Base-by-base conservation (phyloP, 2,113 vertebrate species). In the Speoplatyrhinus poulsoni region DNA sequence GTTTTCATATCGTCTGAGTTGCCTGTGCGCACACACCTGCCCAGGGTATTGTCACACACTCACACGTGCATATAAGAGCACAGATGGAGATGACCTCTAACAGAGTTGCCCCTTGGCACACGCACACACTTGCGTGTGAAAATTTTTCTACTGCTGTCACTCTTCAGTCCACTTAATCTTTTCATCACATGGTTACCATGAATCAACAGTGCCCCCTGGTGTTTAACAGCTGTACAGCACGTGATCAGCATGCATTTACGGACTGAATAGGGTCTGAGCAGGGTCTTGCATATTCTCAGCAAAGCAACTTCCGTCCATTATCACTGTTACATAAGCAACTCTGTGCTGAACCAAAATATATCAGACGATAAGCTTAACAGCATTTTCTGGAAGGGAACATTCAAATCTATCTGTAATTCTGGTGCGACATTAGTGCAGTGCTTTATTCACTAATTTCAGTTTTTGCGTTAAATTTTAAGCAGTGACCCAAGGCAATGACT, bases 121-220 rank as follows among this genome's bases (percentile, higher is more conserved):
- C 17, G n/a, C 46, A 48, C 46, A 9, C 52, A 54, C 61, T 32
- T 19, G 19, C 19, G n/a, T 49, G 16, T 49, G 17, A n/a, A 16
- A 8, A 16, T 54, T 13, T 52, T 11, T 11, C 49, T 12, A 52
- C 13, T 7, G 36, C 52, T 56, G 41, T 60, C 46, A 50, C 41
- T 46, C 52, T 56, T n/a, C 33, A 16, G 19, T 16, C 9, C 11
- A 26, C 26, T 26, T 26, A 0, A 26, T 32, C n/a, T 4, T 55
- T 15, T 55, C 16, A 12, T 55, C 53, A 3, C n/a, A 8, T 16
- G 36, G 4, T 6, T 41, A 8, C 36, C 36, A 56, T 74, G 80
- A 50, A 9, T 73, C 56, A 26, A 46, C 73, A 74, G 89, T 95
- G 93, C 94, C 94, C 93, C 89, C 94, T 94, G 77, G 77, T 93